These are phyloP conservation scores for Orbicella faveolata DNA, from an alignment of 64 coral and sea anemone genomes.

Conservation along the genomic window DNA sequence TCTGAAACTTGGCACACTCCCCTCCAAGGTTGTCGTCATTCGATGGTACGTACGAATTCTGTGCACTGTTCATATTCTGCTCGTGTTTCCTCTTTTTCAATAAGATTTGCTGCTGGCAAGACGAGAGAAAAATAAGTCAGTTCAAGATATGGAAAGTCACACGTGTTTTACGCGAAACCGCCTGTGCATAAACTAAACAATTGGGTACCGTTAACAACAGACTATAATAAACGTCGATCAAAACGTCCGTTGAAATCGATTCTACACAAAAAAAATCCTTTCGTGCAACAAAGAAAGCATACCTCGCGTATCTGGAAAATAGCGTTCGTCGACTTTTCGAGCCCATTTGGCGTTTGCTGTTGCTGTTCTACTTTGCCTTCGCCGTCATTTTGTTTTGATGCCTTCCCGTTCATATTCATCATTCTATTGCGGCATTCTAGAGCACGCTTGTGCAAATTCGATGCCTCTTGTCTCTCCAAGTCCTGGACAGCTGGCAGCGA, in stretches of 20 bases:
- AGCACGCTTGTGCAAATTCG: conserved; percentile 67
- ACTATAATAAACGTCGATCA: conserved; percentile 22
- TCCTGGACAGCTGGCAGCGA: conserved; percentile 58
- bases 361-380: conserved; percentile 73
- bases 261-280: not conserved
- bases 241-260: conserved; percentile 14
- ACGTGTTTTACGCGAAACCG: conserved; percentile 61
- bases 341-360: conserved; percentile 70
- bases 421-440: conserved; percentile 68
- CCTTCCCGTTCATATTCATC: conserved; percentile 64
- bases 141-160: conserved; percentile 52
- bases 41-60: conserved; percentile 15
- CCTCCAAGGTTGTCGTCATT: conserved; percentile 36
- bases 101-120: conserved; percentile 89
- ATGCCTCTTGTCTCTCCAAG: conserved; percentile 70
- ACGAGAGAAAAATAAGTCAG: conserved; percentile 73
- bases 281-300: conserved; percentile 23
- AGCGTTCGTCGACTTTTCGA: conserved; percentile 79
- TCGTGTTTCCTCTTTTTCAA: conserved; percentile 85
- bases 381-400: conserved; percentile 80
- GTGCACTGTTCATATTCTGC: conserved; percentile 70
- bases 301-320: conserved; percentile 79
- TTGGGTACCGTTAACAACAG: conserved; percentile 17
- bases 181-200: conserved; percentile 60
- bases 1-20: conserved; percentile 66